Evolutionary conservation across 2,113 vertebrate genomes (phyloP), one percentile per base, ranked within the genome.

Genomic region (Odobenus rosmarus): DNA sequence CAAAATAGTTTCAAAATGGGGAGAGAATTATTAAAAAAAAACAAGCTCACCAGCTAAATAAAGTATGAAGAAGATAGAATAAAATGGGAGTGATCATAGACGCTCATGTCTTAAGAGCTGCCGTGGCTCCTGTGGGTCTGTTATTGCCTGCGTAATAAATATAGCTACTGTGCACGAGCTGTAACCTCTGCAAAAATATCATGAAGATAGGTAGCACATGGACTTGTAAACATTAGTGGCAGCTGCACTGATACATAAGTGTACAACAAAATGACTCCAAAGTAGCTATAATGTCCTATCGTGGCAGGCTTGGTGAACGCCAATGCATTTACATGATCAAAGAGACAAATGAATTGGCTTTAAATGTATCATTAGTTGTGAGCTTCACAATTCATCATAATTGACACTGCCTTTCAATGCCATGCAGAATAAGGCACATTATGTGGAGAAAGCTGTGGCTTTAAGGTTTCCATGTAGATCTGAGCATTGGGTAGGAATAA

Each of bases 321-420:
- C 94, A 96, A 64, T 83, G 92, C 84, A 95, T 97, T 98, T 96
- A 96, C 88, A 87, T 87, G 88, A 96, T 97, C 97, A 98, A 82
- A 93, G 87, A 97, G 96, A 95, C 92, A 97, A 98, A 98, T 98
- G 96, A 98, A 98, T 98, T 96, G 98, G 24, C 92, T 94, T 97
- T 97, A 98, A 98, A 98, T 94, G 82, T 98, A 93, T 97, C 97
- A 96, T 97, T 97, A 98, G 82, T 90, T 95, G 84, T 80, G 33
- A 97, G 82, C 72, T 28, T 88, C 74, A 76, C 36, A 62, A 91
- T 96, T 96, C 90, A 28, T 97, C 93, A 93, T 95, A 97, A 97
- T 94, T 97, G 97, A 94, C 97, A 96, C 33, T 87, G 83, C 49
- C 42, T 95, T 97, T 98, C 88, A 49, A 85, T 89, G 85, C 87